Percentiles rank a stretch among this genome's conserved stretches.
phyloP scores from a whole-genome alignment of 2,797 vertebrate genomes.

The Alca torda region DNA sequence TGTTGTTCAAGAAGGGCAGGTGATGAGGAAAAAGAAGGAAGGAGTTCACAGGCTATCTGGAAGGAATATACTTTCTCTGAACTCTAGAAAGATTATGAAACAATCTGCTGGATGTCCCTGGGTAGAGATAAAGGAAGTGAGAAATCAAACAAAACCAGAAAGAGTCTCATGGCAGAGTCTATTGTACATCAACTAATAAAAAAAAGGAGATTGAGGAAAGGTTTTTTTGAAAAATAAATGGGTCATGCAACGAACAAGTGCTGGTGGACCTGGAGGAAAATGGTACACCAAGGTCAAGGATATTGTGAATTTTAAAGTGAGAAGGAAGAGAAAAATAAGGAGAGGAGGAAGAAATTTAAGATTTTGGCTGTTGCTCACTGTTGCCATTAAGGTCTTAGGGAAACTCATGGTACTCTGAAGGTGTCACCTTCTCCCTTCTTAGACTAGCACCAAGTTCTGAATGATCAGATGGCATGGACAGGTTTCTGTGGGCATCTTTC shows the following conservation, averaged over 20 bases:
- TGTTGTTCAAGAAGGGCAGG: background rate
- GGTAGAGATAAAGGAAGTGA: slow-evolving; percentile 34
- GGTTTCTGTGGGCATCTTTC: background rate
- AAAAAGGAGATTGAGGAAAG: background rate
- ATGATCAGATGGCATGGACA: background rate
- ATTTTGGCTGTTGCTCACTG: background rate
- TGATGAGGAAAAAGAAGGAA: background rate
- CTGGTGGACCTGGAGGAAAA: background rate
- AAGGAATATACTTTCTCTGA: slow-evolving; percentile 12
- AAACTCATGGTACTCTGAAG: background rate
- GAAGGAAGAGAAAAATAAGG: background rate
- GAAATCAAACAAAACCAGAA: slow-evolving; percentile 37
- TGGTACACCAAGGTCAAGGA: background rate
- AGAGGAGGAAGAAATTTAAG: background rate
- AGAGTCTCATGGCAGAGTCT: background rate
- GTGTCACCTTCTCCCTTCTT: background rate
- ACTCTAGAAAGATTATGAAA: slow-evolving; percentile 40
- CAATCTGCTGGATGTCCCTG: slow-evolving; percentile 34
- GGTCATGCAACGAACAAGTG: background rate
- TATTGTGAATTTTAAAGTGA: background rate
- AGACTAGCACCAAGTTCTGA: background rate
- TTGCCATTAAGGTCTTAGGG: background rate
- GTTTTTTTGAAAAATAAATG: background rate
- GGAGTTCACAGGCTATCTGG: background rate
- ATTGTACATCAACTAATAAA: background rate